phyloP scores from a whole-genome alignment of 2,888 invertebrate genomes.

The Horisme vitalbata region DNA sequence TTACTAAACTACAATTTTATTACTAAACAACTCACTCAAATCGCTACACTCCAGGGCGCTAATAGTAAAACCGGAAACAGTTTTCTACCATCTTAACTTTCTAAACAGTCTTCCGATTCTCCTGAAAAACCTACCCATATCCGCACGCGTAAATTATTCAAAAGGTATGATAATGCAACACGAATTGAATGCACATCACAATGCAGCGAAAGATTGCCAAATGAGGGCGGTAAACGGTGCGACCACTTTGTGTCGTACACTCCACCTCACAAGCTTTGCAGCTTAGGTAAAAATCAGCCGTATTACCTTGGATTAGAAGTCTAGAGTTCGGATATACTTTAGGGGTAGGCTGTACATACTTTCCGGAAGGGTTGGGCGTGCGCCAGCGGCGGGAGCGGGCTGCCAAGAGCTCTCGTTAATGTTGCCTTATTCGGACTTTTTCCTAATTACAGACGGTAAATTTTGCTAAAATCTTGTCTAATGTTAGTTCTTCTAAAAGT shows the following conservation, averaged over 20 bases:
- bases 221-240: constrained; percentile 65
- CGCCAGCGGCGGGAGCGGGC: constrained; percentile 48
- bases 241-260: constrained; percentile 53
- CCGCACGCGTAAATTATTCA: constrained; percentile 43
- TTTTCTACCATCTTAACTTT: constrained; percentile 11
- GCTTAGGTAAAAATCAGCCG: constrained; percentile 12
- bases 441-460: constrained; percentile 46
- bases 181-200: constrained; percentile 57
- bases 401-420: constrained; percentile 57
- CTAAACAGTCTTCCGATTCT: constrained; percentile 17
- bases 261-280: constrained; percentile 13
- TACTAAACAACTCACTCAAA: too few relatives aligned
- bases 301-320: constrained; percentile 14
- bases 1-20: too few relatives aligned
- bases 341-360: constrained; percentile 33
- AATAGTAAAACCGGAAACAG: too few relatives aligned
- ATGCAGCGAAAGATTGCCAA: constrained; percentile 69
- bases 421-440: constrained; percentile 47
- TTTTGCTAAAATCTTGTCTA: constrained; percentile 23
- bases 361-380: constrained; percentile 53
- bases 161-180: constrained; percentile 48
- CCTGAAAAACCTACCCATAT: constrained; percentile 29
- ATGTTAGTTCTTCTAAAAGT: constrained; percentile 21
- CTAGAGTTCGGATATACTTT: constrained; percentile 27
- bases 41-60: too few relatives aligned